Conservation (phyloP, 2,888 invertebrate species). For the Eurytoma adleriae region DNA sequence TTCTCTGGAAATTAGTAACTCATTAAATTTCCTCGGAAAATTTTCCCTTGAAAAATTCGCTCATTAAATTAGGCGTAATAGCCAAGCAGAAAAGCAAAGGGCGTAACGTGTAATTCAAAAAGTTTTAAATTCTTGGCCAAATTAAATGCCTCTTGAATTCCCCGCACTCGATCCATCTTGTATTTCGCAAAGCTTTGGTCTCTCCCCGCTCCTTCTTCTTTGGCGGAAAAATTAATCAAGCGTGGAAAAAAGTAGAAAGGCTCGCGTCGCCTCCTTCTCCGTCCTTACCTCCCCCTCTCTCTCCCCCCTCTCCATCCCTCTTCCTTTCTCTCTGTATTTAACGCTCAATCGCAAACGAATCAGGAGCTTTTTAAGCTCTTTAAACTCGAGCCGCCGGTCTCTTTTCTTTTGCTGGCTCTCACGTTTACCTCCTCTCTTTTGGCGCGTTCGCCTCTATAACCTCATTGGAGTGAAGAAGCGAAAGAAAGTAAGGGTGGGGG, state of each 20-base stretch:
- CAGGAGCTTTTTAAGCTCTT: constrained; percentile 46
- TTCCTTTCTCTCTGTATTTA: constrained; percentile 37
- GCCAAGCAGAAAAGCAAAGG: neutral
- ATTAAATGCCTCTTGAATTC: neutral
- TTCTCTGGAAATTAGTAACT: too few relatives aligned
- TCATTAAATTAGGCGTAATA: too few relatives aligned
- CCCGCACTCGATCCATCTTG: constrained; percentile 14
- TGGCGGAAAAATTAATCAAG: constrained; percentile 53
- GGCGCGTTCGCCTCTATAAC: constrained; percentile 28
- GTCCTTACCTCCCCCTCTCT: too few relatives aligned
- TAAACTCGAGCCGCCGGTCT: constrained; percentile 27
- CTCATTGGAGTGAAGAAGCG: constrained; percentile 6
- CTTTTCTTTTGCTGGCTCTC: constrained; percentile 30
- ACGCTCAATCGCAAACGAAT: constrained; percentile 43
- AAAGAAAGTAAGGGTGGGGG: neutral
- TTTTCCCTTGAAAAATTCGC: neutral
- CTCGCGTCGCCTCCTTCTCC: neutral
- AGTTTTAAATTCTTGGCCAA: constrained; percentile 18
- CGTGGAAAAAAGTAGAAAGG: constrained; percentile 12
- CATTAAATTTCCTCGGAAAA: neutral
- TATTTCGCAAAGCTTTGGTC: too few relatives aligned
- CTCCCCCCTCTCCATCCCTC: neutral
- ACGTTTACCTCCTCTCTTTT: constrained; percentile 48
- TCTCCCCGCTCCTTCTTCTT: neutral
- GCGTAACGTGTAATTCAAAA: neutral